These are phyloP conservation scores for Percopsis omiscomaycus DNA, from an alignment of 2,797 vertebrate genomes.

Conservation along the genomic window DNA sequence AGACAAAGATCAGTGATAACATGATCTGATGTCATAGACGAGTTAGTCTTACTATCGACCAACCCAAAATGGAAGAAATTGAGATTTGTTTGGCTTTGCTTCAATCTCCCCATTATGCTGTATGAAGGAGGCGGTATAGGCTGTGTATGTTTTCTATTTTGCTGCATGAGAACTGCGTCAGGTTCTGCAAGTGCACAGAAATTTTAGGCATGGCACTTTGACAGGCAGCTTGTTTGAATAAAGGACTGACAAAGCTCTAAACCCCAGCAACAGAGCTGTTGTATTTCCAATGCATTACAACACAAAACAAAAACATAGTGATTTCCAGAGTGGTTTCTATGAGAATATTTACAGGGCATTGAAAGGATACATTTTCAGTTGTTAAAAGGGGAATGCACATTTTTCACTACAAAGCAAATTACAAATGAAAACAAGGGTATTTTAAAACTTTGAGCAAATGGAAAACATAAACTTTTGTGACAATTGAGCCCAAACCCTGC, in stretches of 20 bases:
- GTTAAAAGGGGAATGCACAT: slow-evolving; percentile 26
- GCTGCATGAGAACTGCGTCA: slow-evolving; percentile 64
- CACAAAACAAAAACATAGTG: slow-evolving; percentile 63
- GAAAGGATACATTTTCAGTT: slow-evolving; percentile 41
- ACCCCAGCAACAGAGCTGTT: slow-evolving; percentile 36
- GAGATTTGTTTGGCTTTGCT: slow-evolving; percentile 65
- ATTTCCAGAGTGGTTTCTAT: slow-evolving; percentile 35
- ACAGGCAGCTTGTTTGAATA: slow-evolving; percentile 76
- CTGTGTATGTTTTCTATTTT: slow-evolving; percentile 66
- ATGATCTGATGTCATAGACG: slow-evolving; percentile 66
- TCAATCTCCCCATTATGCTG: slow-evolving; percentile 70
- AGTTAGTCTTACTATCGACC: slow-evolving; percentile 64
- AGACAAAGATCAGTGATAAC: slow-evolving; percentile 61
- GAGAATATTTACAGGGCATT: slow-evolving; percentile 48
- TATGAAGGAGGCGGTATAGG: slow-evolving; percentile 40
- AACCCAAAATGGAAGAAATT: slow-evolving; percentile 43
- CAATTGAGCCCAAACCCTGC: slow-evolving; percentile 20
- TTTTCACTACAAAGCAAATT: slow-evolving; percentile 41
- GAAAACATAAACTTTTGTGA: slow-evolving; percentile 49
- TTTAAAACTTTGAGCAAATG: slow-evolving; percentile 53
- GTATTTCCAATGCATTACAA: slow-evolving; percentile 49
- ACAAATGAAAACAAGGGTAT: slow-evolving; percentile 41
- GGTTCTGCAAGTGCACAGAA: slow-evolving; percentile 62
- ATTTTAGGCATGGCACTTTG: slow-evolving; percentile 61
- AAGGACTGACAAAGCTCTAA: slow-evolving; percentile 59